These are phyloP conservation scores for Ochropleura plecta DNA, from an alignment of 2,888 invertebrate genomes.

Conservation along the genomic window DNA sequence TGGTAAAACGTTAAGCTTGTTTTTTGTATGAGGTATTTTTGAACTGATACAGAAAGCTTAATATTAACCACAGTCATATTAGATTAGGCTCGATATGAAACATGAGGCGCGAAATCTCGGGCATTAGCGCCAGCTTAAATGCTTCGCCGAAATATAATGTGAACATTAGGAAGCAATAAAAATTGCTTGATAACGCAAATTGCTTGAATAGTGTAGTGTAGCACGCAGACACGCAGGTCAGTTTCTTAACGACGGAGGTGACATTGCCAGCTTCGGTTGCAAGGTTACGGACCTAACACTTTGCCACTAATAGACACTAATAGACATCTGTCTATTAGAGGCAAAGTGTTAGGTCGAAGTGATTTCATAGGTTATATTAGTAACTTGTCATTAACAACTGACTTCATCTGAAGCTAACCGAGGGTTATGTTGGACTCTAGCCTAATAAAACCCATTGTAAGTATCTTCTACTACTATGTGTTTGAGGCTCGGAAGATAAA, in stretches of 20 bases:
- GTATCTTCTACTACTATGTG: too few relatives aligned
- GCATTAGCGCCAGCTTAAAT: neutral
- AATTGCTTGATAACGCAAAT: constrained; percentile 9
- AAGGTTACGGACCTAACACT: constrained; percentile 45
- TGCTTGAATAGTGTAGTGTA: constrained; percentile 3
- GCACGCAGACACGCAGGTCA: constrained; percentile 31
- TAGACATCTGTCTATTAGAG: too few relatives aligned
- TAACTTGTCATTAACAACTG: too few relatives aligned
- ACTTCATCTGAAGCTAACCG: too few relatives aligned
- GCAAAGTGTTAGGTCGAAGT: too few relatives aligned
- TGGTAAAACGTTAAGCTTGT: neutral
- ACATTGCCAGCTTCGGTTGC: constrained; percentile 36
- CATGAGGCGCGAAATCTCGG: neutral
- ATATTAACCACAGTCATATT: neutral
- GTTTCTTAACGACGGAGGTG: constrained; percentile 27
- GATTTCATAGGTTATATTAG: neutral
- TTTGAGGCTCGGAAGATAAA: too few relatives aligned
- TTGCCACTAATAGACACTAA: neutral
- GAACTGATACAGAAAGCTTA: neutral
- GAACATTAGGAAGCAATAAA: constrained; percentile 28
- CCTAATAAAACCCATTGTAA: too few relatives aligned
- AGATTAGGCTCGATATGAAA: constrained; percentile 3
- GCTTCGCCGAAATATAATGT: constrained; percentile 19
- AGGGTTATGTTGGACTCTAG: too few relatives aligned
- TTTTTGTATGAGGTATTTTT: neutral